phyloP scores from a whole-genome alignment of 2,113 vertebrate genomes.

The Nyctibius bracteatus region DNA sequence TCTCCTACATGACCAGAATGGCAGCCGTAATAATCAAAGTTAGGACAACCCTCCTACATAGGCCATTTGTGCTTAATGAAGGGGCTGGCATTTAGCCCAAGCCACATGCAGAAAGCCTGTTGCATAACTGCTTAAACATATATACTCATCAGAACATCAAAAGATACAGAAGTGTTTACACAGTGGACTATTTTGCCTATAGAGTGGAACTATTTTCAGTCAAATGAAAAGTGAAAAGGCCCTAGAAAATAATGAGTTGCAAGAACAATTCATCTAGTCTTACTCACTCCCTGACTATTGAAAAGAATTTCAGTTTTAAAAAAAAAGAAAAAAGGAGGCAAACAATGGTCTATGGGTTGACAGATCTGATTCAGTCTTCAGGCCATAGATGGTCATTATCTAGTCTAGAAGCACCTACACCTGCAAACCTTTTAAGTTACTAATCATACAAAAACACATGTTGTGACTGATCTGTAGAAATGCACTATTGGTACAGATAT shows the following conservation, averaged over 20 bases:
- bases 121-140: background rate
- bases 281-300: background rate
- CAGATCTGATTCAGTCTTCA: background rate
- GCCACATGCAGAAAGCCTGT: background rate
- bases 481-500: background rate
- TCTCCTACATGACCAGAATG: background rate
- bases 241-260: accelerated
- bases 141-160: background rate
- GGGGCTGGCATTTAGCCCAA: background rate
- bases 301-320: background rate
- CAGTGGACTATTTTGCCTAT: background rate
- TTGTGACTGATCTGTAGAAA: background rate
- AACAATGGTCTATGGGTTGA: accelerated
- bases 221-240: background rate
- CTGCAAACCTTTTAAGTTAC: background rate
- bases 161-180: background rate
- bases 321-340: no score
- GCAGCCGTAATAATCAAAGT: background rate
- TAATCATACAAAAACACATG: background rate
- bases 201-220: background rate
- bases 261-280: background rate
- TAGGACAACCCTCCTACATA: background rate
- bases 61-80: background rate
- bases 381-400: background rate
- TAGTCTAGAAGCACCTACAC: background rate